phyloP scores from a whole-genome alignment of 23 tunicate genomes.

The Trididemnum clinides region DNA sequence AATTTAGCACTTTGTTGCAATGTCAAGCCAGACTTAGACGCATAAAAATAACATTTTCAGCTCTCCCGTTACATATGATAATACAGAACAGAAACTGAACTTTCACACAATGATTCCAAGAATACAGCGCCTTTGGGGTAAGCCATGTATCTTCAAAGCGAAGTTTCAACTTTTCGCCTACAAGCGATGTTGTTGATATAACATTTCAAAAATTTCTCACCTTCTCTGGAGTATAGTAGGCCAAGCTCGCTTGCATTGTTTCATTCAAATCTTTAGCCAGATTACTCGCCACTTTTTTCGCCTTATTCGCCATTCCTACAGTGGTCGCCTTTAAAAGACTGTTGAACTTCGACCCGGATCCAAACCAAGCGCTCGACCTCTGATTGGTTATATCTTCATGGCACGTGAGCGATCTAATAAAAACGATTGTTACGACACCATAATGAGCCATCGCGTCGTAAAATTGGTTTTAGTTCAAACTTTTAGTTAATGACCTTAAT shows the following conservation, averaged over 20 bases:
- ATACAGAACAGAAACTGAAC: no score
- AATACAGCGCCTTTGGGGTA: no score
- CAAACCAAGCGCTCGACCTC: constrained; percentile 23
- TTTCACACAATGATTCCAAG: no score
- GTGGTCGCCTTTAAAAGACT: constrained; percentile 82
- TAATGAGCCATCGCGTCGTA: no score
- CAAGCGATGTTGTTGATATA: neutral
- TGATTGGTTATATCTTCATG: neutral
- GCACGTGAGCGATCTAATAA: constrained; percentile 16
- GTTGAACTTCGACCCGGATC: constrained; percentile 75
- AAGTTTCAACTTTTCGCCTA: neutral
- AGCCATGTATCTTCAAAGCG: neutral
- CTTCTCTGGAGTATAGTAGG: constrained; percentile 87
- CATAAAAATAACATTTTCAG: no score
- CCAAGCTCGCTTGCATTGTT: constrained; percentile 76
- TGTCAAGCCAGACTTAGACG: no score
- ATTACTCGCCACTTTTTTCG: constrained; percentile 75
- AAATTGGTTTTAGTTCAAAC: no score
- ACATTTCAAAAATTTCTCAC: no score
- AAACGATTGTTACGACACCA: neutral
- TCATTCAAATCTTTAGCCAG: constrained; percentile 91
- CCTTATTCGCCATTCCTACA: constrained; percentile 78
- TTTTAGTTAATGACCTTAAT: no score
- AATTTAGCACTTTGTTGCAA: no score
- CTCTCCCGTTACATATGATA: no score